These are phyloP conservation scores for Nemoura dubitans DNA, from an alignment of 2,888 invertebrate genomes.

Conservation along the genomic window DNA sequence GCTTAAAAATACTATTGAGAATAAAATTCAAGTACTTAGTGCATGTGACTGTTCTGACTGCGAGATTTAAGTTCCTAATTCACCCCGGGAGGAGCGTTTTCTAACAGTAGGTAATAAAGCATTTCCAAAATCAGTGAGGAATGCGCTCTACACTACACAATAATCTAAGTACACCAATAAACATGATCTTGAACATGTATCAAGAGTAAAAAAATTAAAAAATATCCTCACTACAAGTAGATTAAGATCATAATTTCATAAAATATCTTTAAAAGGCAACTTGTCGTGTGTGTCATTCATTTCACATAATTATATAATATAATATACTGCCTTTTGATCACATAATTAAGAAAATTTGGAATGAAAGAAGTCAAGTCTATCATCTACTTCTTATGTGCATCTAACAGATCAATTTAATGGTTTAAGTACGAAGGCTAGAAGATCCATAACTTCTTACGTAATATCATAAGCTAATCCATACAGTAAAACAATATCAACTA, in stretches of 20 bases:
- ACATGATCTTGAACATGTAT: background rate
- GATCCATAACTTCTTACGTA: too few species aligned
- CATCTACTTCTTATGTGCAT: background rate
- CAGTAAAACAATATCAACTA: too few species aligned
- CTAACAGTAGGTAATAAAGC: background rate
- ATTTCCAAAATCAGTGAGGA: background rate
- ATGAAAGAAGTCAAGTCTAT: background rate
- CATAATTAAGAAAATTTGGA: background rate
- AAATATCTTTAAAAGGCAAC: background rate
- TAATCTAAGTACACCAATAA: background rate
- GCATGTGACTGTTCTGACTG: background rate
- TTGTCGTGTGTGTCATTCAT: background rate
- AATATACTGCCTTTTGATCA: background rate
- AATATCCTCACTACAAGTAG: background rate
- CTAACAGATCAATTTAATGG: too few species aligned
- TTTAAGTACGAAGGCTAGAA: too few species aligned
- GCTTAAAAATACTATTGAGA: background rate
- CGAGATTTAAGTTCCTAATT: background rate
- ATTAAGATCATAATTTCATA: background rate
- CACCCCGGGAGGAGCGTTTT: background rate
- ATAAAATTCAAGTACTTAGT: background rate
- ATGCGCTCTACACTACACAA: background rate
- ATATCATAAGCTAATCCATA: too few species aligned
- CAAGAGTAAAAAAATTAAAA: background rate
- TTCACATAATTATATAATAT: background rate